A percentile compares a stretch with the other conserved stretches of the same genome.
Evolutionary conservation across 1,140 invertebrate species (phyloP).

Genomic region (Dermatophagoides farinae): DNA sequence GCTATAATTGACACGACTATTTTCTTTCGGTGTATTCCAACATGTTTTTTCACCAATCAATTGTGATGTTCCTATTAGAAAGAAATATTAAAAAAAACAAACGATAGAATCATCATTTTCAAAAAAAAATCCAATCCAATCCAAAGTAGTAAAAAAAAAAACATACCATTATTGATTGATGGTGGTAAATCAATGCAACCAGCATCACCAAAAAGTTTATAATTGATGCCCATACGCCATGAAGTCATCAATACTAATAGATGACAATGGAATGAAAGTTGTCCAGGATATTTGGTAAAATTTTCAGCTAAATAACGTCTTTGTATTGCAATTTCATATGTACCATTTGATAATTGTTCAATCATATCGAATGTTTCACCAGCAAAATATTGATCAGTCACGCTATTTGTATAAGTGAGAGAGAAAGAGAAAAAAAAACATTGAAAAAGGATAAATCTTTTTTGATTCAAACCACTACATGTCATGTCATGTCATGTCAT

Average conservation of each 20-base stretch:
- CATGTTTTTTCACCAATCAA: slow-evolving; percentile 15
- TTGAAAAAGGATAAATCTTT: too few species aligned
- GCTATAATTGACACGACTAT: slow-evolving; percentile 12
- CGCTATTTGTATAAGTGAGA: background rate
- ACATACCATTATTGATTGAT: slow-evolving; percentile 15
- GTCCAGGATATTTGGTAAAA: slow-evolving; percentile 17
- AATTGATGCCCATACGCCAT: slow-evolving; percentile 18
- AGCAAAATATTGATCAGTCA: slow-evolving; percentile 13
- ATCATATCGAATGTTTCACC: slow-evolving; percentile 19
- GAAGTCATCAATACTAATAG: slow-evolving; percentile 19
- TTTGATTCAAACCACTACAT: too few species aligned
- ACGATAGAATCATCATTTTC: too few species aligned
- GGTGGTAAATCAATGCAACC: slow-evolving; percentile 16
- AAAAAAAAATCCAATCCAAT: slow-evolving; percentile 1
- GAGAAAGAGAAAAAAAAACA: background rate
- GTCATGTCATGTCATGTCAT: too few species aligned
- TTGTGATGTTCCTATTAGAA: background rate
- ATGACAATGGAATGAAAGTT: slow-evolving; percentile 19
- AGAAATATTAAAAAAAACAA: too few species aligned
- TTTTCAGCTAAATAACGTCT: slow-evolving; percentile 16
- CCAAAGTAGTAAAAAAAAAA: too few species aligned
- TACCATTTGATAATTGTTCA: slow-evolving; percentile 16
- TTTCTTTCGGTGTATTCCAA: slow-evolving; percentile 18
- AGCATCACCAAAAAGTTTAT: slow-evolving; percentile 19
- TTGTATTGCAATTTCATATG: slow-evolving; percentile 19